Conservation (phyloP, 2,888 invertebrate species). For the Volucella bombylans region DNA sequence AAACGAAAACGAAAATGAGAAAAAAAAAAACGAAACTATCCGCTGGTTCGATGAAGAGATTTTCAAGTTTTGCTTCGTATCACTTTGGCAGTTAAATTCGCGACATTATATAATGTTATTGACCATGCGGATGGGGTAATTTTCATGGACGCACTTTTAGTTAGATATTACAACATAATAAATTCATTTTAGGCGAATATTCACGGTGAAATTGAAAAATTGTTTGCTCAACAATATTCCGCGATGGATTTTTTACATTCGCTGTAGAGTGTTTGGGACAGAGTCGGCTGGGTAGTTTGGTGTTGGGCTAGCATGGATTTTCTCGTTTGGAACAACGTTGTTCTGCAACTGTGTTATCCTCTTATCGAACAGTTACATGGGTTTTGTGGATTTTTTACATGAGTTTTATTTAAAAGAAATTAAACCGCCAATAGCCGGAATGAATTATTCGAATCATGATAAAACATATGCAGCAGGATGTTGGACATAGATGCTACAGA, state of each 20-base stretch:
- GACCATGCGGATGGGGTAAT: slow-evolving; percentile 2
- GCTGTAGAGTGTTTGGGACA: slow-evolving; percentile 71
- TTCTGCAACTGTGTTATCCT: slow-evolving; percentile 11
- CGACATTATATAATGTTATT: slow-evolving; percentile 45
- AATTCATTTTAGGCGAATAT: slow-evolving; percentile 39
- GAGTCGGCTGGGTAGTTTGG: slow-evolving; percentile 40
- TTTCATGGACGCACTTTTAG: slow-evolving; percentile 32
- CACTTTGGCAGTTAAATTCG: slow-evolving; percentile 40
- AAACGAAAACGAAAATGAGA: neutral
- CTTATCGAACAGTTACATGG: neutral
- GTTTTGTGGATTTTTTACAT: neutral
- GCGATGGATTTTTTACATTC: slow-evolving; percentile 68
- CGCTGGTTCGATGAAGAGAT: slow-evolving; percentile 40
- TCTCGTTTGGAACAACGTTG: neutral
- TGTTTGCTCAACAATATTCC: slow-evolving; percentile 48
- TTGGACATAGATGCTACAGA: no score
- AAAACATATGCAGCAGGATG: no score
- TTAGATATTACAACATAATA: slow-evolving; percentile 36
- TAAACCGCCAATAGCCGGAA: no score
- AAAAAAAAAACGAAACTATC: slow-evolving; percentile 54
- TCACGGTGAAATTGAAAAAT: slow-evolving; percentile 41
- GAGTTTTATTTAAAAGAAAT: no score
- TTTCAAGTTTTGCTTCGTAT: slow-evolving; percentile 37
- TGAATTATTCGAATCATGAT: no score
- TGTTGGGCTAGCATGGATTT: slow-evolving; percentile 27